Conservation (phyloP, 2,113 vertebrate genomes). For the Lontra canadensis region DNA sequence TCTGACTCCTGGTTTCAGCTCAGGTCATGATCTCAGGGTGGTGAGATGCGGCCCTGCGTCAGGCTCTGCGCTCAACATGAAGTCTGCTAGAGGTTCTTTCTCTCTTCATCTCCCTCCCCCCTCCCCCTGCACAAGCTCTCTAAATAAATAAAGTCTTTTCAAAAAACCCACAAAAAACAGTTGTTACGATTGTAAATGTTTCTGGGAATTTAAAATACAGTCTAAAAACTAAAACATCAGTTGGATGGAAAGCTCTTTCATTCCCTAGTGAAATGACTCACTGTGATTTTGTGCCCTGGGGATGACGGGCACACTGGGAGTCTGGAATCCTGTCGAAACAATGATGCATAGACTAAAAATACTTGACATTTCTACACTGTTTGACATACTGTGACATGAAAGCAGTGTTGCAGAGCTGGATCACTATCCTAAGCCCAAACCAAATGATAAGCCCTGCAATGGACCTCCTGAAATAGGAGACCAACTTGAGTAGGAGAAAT, state of each 20-base stretch:
- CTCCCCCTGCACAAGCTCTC: not conserved
- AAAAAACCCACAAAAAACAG: not conserved
- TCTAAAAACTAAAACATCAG: not conserved
- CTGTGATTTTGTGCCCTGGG: not conserved
- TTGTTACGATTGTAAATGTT: not conserved
- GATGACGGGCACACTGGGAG: not conserved
- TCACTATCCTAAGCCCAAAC: not conserved
- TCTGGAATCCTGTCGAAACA: not conserved
- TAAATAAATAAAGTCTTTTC: not conserved
- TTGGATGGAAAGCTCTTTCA: constrained; percentile 11
- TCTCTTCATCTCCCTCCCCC: too few species aligned
- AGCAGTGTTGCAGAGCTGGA: not conserved
- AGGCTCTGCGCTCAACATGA: not conserved
- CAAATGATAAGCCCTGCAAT: not conserved
- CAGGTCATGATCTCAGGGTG: not conserved
- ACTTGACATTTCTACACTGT: constrained; percentile 59
- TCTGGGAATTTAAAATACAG: not conserved
- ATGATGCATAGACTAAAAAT: constrained; percentile 67
- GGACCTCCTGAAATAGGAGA: not conserved
- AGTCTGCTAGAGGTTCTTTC: not conserved
- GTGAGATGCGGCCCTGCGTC: not conserved
- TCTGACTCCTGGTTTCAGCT: not conserved
- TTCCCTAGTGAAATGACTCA: constrained; percentile 57
- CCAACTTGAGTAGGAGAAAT: not conserved
- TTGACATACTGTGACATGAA: constrained; percentile 38